Conservation (phyloP, 2,797 vertebrate genomes). For the Paguma larvata region DNA sequence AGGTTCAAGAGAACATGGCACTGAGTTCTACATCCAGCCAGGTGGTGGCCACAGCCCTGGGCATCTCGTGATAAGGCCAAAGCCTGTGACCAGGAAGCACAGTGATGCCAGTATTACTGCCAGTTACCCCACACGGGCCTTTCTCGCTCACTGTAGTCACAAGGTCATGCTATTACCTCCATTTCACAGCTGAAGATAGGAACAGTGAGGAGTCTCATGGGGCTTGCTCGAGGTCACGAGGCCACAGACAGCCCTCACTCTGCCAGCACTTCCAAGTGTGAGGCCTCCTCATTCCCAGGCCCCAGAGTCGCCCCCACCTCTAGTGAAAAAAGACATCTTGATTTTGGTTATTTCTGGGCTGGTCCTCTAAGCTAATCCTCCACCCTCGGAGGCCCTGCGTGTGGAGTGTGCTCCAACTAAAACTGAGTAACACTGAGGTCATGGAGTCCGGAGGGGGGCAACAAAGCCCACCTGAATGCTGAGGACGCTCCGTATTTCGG, state of each 20-base stretch:
- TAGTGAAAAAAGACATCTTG: not conserved
- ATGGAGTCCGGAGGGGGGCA: rapidly evolving
- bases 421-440: not conserved
- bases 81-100: rapidly evolving
- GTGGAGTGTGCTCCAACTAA: not conserved
- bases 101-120: too few species aligned
- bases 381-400: not conserved
- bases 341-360: not conserved
- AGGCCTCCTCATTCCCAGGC: not conserved
- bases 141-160: not conserved
- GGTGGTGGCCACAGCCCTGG: not conserved
- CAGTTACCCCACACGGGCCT: not conserved
- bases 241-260: not conserved
- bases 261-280: not conserved
- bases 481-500: not conserved
- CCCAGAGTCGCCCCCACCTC: not conserved
- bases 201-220: not conserved
- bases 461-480: not conserved
- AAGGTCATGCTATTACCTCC: not conserved
- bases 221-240: not conserved
- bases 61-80: not conserved
- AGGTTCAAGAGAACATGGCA: not conserved
- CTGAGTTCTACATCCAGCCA: too few species aligned
- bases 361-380: not conserved
- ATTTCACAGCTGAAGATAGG: not conserved